These are phyloP conservation scores for Amphilophus citrinellus DNA, from an alignment of 2,113 vertebrate species.

Conservation along the genomic window DNA sequence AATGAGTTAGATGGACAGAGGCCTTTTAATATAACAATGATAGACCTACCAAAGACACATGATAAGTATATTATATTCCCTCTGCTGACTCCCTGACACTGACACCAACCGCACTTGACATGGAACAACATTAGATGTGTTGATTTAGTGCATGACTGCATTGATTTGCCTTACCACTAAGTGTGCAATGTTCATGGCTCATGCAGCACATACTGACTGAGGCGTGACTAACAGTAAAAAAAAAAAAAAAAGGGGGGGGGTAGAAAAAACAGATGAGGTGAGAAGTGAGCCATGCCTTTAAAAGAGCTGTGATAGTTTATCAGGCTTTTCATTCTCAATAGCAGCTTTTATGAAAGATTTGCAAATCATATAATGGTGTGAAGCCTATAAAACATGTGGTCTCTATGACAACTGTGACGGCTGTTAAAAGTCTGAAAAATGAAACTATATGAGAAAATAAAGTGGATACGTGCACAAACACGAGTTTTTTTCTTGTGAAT, in stretches of 20 bases:
- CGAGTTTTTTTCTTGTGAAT: neutral
- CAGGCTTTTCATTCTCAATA: constrained; percentile 13
- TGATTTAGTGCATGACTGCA: constrained; percentile 33
- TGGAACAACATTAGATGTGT: constrained; percentile 41
- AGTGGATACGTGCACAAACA: neutral
- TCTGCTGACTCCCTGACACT: constrained; percentile 10
- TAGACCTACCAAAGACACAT: constrained; percentile 58
- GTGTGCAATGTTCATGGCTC: constrained; percentile 2
- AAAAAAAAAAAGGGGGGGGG: neutral
- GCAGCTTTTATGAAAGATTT: constrained; percentile 17
- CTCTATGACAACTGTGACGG: constrained; percentile 10
- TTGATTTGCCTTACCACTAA: constrained; percentile 47
- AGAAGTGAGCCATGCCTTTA: constrained; percentile 25
- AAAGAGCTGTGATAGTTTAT: neutral
- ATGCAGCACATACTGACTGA: neutral
- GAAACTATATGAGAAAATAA: constrained; percentile 25
- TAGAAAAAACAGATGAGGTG: neutral
- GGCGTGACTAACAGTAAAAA: neutral
- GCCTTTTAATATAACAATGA: neutral
- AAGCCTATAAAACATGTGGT: constrained; percentile 10
- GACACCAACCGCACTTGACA: constrained; percentile 29
- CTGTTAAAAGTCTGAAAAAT: neutral
- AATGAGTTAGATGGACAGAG: constrained; percentile 44
- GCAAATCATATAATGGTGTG: constrained; percentile 9
- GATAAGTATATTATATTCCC: constrained; percentile 66